Percentiles rank a stretch among this genome's conserved stretches.
Evolutionary conservation across 2,888 invertebrate species (phyloP).

Genomic region (Oxycera nigricornis): DNA sequence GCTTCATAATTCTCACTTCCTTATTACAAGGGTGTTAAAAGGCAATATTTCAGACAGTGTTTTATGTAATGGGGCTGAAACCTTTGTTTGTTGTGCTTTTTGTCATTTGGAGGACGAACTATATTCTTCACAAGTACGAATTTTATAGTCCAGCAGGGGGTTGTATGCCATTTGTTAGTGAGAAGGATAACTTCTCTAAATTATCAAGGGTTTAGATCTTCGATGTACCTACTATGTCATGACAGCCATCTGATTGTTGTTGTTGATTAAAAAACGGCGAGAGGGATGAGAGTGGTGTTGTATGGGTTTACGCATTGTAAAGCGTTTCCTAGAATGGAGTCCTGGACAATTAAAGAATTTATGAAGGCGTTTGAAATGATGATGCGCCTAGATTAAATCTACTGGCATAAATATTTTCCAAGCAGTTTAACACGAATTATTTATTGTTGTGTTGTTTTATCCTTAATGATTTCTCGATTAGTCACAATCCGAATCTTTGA

Average conservation of each 20-base stretch:
- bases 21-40: background rate
- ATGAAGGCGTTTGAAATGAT: no score
- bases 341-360: no score
- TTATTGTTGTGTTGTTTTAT: no score
- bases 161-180: conserved; percentile 21
- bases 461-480: no score
- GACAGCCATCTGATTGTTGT: background rate
- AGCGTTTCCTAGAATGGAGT: no score
- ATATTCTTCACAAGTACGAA: no score
- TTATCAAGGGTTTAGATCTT: conserved; percentile 11
- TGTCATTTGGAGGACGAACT: background rate
- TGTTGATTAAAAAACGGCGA: background rate
- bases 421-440: no score
- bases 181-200: conserved; percentile 1
- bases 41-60: conserved; percentile 7
- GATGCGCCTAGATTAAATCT: no score
- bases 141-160: conserved; percentile 30
- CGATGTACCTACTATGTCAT: background rate
- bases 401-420: no score
- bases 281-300: no score
- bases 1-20: background rate
- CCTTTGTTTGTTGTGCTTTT: background rate
- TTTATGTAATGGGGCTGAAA: background rate
- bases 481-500: no score
- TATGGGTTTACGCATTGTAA: no score